Base-by-base conservation (phyloP, 1,140 invertebrate genomes). In the Drosophila micromelanica region DNA sequence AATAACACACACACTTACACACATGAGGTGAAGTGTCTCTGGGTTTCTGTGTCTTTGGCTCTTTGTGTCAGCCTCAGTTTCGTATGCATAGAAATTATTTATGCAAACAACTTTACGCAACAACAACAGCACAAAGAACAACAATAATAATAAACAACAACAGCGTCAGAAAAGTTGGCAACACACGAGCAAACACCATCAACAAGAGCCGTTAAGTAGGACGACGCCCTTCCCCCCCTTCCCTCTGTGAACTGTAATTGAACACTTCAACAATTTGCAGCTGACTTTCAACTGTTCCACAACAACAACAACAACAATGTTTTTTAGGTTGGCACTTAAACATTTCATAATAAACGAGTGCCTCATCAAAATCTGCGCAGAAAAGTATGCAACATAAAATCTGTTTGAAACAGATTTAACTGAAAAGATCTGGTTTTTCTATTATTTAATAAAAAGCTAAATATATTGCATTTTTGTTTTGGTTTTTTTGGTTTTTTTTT, bases 21-120 rank as follows among this genome's bases (percentile, higher is more conserved):
- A 54, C 15, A 20, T 11, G n/a, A 51, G 48, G 15, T 13, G 17
- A 15, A 45, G 46, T n/a, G 12, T 46, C 4, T 4, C 45, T 13
- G 38, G 4, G 20, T 46, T 17, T 23, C 4, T n/a, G 20, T 46
- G 45, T 46, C 4, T 23, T 46, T 46, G 45, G 20, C 17, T 20
- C 35, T 32, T 38, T 67, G 38, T 35, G 46, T 40, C 17, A 38
- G 49, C 32, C 32, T 56, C 3, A 15, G 23, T 38, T 52, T 54
- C 67, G 54, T 55, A 63, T 70, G 43, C 60, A 69, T 73, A 61
- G 48, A 77, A 77, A 77, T 77, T 74, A 77, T 77, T 60, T 77
- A 77, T 77, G 75, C 75, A 77, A 77, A 77, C 75, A 77, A 69
- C 49, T 73, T 73, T 46, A 42, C 13, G 70, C 56, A 69, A 59